Percentiles rank a stretch among this genome's conserved stretches.
phyloP scores from a whole-genome alignment of 35 echinoderm and acorn worm genomes.

The Heliocidaris erythrogramma region DNA sequence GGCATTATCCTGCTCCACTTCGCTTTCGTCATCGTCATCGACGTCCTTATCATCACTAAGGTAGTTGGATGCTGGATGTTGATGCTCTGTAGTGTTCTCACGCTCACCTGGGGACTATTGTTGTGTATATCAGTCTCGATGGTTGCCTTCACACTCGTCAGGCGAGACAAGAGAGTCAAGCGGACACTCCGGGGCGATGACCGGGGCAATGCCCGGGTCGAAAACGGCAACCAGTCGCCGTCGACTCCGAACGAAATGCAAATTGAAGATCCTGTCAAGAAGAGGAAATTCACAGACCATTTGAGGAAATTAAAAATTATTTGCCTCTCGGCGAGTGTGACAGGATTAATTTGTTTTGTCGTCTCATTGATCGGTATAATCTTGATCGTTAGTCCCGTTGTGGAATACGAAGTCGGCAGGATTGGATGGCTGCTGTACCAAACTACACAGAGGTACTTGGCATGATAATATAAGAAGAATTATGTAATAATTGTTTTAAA shows the following conservation, averaged over 20 bases:
- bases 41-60: background rate
- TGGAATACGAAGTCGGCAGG: background rate
- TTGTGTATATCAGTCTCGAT: background rate
- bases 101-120: background rate
- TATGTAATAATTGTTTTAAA: too few relatives aligned
- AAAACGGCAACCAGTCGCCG: background rate
- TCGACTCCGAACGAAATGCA: background rate
- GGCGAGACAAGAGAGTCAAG: background rate
- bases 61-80: background rate
- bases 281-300: conserved; percentile 5
- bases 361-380: background rate
- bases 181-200: conserved; percentile 9
- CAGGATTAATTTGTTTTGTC: background rate
- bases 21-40: conserved; percentile 34
- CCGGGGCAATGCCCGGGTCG: background rate
- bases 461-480: background rate
- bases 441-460: background rate
- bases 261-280: background rate
- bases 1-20: background rate
- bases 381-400: background rate
- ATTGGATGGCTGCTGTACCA: background rate
- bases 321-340: background rate
- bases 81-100: background rate
- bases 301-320: background rate
- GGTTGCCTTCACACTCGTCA: background rate